A percentile compares a stretch with the other conserved stretches of the same genome.
These are phyloP conservation scores for Saguinus imperator DNA, from an alignment of 2,113 vertebrate genomes.

Conservation along the genomic window DNA sequence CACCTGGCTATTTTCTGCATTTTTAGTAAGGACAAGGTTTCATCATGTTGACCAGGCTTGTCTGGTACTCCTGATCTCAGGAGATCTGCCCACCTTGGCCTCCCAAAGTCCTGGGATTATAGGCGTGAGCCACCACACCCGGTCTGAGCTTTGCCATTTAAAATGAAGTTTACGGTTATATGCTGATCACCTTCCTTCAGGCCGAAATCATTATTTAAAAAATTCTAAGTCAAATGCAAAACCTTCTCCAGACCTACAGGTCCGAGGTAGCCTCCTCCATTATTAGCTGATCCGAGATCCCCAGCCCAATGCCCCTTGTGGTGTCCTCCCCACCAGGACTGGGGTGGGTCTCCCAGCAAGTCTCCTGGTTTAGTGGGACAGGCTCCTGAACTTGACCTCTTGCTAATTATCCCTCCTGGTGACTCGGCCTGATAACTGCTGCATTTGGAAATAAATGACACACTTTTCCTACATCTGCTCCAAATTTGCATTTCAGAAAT, in stretches of 20 bases:
- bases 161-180: fast-evolving
- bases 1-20: too few relatives aligned
- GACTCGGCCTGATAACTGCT: constrained; percentile 47
- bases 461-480: constrained; percentile 88
- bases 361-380: background rate
- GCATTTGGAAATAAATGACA: constrained; percentile 71
- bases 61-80: too few relatives aligned
- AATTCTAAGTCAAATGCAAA: background rate
- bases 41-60: too few relatives aligned
- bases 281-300: fast-evolving
- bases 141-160: background rate
- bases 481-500: constrained; percentile 87
- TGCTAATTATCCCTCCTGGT: background rate
- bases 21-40: too few relatives aligned
- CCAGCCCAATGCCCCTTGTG: fast-evolving
- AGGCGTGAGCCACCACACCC: too few relatives aligned
- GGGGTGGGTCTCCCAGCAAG: background rate
- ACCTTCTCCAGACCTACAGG: fast-evolving
- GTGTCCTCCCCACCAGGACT: fast-evolving
- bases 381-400: background rate
- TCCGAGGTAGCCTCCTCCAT: fast-evolving
- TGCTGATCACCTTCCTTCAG: background rate
- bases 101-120: too few relatives aligned
- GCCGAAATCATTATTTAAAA: background rate
- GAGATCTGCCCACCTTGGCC: too few relatives aligned